Evolutionary conservation across 2,888 invertebrate genomes (phyloP), one percentile per base, ranked within the genome.

Genomic region (Parochlus steinenii): DNA sequence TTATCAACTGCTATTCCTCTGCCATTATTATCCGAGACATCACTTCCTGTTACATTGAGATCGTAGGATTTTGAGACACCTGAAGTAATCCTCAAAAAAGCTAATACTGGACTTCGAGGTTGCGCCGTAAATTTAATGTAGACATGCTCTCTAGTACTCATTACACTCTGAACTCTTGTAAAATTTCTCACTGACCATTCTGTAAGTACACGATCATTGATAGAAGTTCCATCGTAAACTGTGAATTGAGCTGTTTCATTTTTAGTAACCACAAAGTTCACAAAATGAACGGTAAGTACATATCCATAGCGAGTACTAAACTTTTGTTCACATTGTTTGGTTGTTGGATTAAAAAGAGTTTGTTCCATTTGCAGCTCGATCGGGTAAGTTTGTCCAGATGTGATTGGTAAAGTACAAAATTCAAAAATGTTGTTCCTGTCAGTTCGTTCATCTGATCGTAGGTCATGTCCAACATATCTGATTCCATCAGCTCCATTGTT

Each of bases 1-100:
- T 90, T 87, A 55, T 92, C 87, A 10, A 86, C 72, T n/a, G 73
- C 82, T 33, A 98, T 71, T n/a, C 98, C 98, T 52, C 92, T 74
- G 0, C 95, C 95, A 45, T 79, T 78, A 60, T 98, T 98, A 53
- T 83, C 78, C 3, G 77, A 74, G 39, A 97, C 73, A 22, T 75
- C 71, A 2, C 86, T 81, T 48, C 85, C 76, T 1, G 80, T 78
- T 12, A 98, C 69, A 47, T 85, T 85, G 36, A 95, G 62, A 55
- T 95, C 93, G 53, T 78, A 87, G 17, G 75, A 73, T 63, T 82
- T 71, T 52, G 74, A 68, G 19, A 69, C 63, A 5, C 81, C 83
- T 1, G 86, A 78, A 6, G 78, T 74, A 24, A 92, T 56, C 44
- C 81, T 67, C 48, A 92, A 62, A 47, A 80, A 86, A 11, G 83